Evolutionary conservation across 2,113 vertebrate species (phyloP).

Genomic region (Phasianus colchicus): DNA sequence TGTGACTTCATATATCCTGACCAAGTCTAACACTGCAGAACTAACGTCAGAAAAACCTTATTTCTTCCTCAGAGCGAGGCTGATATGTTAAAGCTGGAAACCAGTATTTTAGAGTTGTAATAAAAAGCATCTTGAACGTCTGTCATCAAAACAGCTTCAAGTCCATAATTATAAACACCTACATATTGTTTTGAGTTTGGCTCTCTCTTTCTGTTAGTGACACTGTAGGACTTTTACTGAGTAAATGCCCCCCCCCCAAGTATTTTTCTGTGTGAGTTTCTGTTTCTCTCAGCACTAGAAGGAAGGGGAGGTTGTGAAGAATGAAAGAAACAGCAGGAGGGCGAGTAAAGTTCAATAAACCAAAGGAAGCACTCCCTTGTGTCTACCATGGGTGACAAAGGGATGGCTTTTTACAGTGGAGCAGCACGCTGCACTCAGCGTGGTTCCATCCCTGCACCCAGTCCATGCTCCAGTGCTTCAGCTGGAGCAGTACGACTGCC

Average conservation of each 20-base stretch:
- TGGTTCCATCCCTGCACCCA: not conserved
- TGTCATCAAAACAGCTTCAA: not conserved
- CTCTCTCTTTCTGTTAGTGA: not conserved
- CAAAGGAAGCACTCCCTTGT: not conserved
- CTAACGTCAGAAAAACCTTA: not conserved
- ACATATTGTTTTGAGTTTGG: not conserved
- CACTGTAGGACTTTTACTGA: not conserved
- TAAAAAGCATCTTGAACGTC: conserved; percentile 36
- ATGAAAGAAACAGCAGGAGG: not conserved
- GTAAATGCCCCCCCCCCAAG: not conserved
- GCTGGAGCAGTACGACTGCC: not conserved
- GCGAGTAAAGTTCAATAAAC: not conserved
- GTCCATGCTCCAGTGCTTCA: not conserved
- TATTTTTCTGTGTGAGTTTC: not conserved
- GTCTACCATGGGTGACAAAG: not conserved
- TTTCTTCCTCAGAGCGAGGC: not conserved
- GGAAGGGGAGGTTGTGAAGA: not conserved
- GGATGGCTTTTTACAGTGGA: not conserved
- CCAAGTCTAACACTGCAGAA: not conserved
- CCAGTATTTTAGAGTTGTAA: not conserved
- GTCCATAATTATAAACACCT: not conserved
- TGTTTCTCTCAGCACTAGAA: not conserved
- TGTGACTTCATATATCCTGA: not conserved
- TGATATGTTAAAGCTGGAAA: conserved; percentile 16
- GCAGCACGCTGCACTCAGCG: not conserved